Evolutionary conservation across 2,113 vertebrate genomes (phyloP).

Genomic region (Bujurquina vittata): DNA sequence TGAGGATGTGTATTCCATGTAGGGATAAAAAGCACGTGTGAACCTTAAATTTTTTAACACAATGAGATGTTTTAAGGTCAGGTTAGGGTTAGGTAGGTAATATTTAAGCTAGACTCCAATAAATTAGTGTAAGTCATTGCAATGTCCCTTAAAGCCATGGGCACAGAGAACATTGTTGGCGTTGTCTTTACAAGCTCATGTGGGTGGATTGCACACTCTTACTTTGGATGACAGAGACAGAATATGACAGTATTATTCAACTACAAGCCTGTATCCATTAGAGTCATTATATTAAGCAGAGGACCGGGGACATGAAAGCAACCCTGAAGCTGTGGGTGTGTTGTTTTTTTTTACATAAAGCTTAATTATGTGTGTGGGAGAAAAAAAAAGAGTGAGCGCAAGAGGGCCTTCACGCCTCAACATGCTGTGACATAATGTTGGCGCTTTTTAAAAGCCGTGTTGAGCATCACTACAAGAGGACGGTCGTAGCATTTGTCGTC

Average conservation of each 20-base stretch:
- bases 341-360: constrained; percentile 5
- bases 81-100: neutral
- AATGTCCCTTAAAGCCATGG: neutral
- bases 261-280: constrained; percentile 49
- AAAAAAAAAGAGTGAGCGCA: constrained; percentile 10
- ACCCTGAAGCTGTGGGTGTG: constrained; percentile 33
- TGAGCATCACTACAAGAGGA: constrained; percentile 45
- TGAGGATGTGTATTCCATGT: neutral
- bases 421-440: constrained; percentile 46
- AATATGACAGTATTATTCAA: constrained; percentile 31
- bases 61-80: neutral
- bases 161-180: neutral
- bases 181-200: neutral
- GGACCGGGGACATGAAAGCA: constrained; percentile 43
- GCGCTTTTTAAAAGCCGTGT: constrained; percentile 39
- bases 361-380: constrained; percentile 55
- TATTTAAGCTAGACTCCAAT: neutral
- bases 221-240: constrained; percentile 19
- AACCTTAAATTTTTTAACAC: neutral
- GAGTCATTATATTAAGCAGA: constrained; percentile 34
- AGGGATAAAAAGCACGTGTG: neutral
- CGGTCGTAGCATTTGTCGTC: constrained; percentile 34
- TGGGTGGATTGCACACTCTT: neutral
- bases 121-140: neutral
- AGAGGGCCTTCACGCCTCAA: constrained; percentile 47